Percentiles rank a stretch among this genome's conserved stretches.
These are phyloP conservation scores for Apostichopus leukothele DNA, from an alignment of 53 echinoderm and acorn worm genomes.

Conservation along the genomic window DNA sequence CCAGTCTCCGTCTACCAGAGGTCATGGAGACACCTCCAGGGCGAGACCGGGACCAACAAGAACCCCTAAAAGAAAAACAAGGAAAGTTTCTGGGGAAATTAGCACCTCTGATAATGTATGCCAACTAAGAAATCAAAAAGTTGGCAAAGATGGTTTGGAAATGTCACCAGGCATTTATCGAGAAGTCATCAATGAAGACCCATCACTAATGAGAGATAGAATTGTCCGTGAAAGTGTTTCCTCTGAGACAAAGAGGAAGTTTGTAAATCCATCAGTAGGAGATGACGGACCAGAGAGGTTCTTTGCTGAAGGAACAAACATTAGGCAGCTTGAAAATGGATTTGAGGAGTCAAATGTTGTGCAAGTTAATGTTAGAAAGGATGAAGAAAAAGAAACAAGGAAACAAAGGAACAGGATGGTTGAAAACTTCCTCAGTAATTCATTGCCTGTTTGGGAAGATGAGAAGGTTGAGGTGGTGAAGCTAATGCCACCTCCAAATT, in stretches of 20 bases:
- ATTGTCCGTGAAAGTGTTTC: background rate
- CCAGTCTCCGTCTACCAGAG: background rate
- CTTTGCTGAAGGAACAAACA: background rate
- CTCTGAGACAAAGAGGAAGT: background rate
- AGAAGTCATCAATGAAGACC: background rate
- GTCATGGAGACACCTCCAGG: background rate
- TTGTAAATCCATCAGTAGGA: background rate
- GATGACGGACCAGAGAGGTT: background rate
- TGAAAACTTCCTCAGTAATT: conserved; percentile 17
- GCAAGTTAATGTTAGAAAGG: background rate
- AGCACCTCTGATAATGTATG: background rate
- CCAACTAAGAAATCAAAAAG: background rate
- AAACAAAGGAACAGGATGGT: conserved; percentile 5
- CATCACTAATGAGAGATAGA: background rate
- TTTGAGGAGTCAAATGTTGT: background rate
- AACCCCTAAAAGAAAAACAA: conserved; percentile 18
- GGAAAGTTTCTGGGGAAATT: background rate
- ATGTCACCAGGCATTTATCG: background rate
- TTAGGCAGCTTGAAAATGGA: background rate
- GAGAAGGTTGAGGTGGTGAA: background rate
- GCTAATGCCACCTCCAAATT: background rate
- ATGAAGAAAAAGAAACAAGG: background rate
- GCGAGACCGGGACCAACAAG: background rate
- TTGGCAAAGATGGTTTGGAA: background rate
- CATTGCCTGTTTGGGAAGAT: conserved; percentile 38